Evolutionary conservation across 92 coral and sea anemone genomes (phyloP).

Genomic region (Epizoanthus rinbou): DNA sequence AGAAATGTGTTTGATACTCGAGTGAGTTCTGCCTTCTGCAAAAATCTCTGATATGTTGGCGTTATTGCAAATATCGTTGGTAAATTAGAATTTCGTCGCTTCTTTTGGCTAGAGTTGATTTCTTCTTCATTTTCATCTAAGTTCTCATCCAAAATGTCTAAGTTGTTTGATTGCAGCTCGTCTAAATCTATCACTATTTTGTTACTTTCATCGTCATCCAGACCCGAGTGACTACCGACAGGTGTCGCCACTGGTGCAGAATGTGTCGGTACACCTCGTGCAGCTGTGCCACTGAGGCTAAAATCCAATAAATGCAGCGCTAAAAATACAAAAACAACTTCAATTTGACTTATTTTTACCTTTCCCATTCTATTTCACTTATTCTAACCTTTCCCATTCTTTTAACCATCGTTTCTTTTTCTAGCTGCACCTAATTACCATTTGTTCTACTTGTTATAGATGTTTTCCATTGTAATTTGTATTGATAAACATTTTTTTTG

Average conservation of each 20-base stretch:
- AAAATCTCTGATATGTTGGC: conserved; percentile 81
- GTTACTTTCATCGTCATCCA: neutral
- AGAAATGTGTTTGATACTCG: conserved; percentile 79
- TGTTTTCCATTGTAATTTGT: no score
- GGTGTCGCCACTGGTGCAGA: neutral
- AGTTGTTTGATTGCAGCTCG: conserved; percentile 14
- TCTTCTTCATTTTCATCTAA: conserved; percentile 24
- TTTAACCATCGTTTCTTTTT: no score
- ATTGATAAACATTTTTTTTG: no score
- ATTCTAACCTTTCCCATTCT: no score
- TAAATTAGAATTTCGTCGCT: conserved; percentile 46
- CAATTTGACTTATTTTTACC: no score
- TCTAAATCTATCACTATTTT: neutral
- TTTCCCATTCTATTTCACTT: no score
- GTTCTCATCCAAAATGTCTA: conserved; percentile 9
- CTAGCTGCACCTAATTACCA: no score
- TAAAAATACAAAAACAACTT: neutral
- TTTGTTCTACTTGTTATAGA: no score
- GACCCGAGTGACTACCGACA: conserved; percentile 35
- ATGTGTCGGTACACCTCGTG: neutral
- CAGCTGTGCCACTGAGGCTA: neutral
- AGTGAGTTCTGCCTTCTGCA: conserved; percentile 90
- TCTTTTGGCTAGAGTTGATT: conserved; percentile 27
- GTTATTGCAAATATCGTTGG: conserved; percentile 88
- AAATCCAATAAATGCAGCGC: conserved; percentile 33